Evolutionary conservation across 1,140 invertebrate genomes (phyloP), one percentile per base, ranked within the genome.

Genomic region (Drosophila pallidifrons): DNA sequence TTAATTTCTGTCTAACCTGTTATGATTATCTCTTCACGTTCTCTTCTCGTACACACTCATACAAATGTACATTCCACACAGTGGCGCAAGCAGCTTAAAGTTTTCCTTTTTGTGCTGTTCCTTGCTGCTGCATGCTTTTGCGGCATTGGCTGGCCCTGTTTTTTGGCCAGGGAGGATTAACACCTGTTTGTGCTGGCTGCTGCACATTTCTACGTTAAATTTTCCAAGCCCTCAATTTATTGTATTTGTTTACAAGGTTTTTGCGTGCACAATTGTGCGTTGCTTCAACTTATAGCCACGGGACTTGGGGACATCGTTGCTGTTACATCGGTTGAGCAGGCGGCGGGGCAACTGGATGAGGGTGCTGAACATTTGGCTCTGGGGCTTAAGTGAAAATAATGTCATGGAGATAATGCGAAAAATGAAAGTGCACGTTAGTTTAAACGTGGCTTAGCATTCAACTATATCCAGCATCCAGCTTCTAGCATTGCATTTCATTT

Each of bases 161-260:
- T 69, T 4, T 69, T 74, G 65, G 71, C 71, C 65, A 69, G 67
- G 75, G 59, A 67, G 85, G 81, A 85, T 88, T 88, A 89, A 81
- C 85, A 88, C 85, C 85, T 88, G 85, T 83, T 88, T 87, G 74
- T 83, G 85, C 71, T 73, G 41, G 72, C 47, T 72, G 73, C 55
- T 55, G 67, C 58, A 54, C 77, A 72, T 71, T 79, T 79, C 52
- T 20, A 71, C 60, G 68, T 76, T 71, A 59, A 76, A 76, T 76
- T 79, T 25, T 59, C 69, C 80, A 87, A 87, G 83, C 83, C 80
- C 69, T 58, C 64, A 88, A 87, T 87, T 87, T 87, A 87, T 87
- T 88, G 80, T 87, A 77, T 88, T 87, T 87, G 83, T 87, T 87
- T 87, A 88, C 81, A 87, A 83, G 83, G 83, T 87, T 87, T 88